Evolutionary conservation across 2,113 vertebrate genomes (phyloP).

Genomic region (Chiloscyllium plagiosum): DNA sequence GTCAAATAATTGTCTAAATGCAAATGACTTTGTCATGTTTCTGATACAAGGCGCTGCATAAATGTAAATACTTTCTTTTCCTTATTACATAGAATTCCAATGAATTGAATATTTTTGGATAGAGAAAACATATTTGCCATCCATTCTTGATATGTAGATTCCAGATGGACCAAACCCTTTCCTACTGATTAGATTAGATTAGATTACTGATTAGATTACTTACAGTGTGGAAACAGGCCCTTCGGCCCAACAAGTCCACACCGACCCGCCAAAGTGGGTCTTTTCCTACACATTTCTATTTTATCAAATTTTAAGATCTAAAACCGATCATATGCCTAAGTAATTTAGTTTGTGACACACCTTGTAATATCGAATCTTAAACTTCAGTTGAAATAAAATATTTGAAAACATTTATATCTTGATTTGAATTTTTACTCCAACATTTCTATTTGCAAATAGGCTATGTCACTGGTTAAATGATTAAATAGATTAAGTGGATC

Average conservation of each 20-base stretch:
- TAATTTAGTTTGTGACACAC: not conserved
- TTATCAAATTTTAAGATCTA: not conserved
- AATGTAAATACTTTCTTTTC: not conserved
- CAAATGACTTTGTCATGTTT: not conserved
- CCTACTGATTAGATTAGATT: too few relatives aligned
- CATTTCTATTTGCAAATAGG: not conserved
- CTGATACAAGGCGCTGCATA: not conserved
- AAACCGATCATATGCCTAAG: not conserved
- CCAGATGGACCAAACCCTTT: not conserved
- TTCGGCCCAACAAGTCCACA: too few relatives aligned
- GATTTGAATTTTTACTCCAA: not conserved
- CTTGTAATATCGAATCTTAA: not conserved
- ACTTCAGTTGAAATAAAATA: not conserved
- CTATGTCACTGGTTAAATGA: not conserved
- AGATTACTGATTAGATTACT: too few relatives aligned
- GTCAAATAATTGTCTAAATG: not conserved
- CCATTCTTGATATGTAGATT: not conserved
- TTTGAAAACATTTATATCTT: not conserved
- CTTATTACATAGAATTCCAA: not conserved
- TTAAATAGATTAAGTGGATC: not conserved
- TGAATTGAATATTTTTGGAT: not conserved
- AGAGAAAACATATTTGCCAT: not conserved
- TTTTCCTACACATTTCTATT: not conserved
- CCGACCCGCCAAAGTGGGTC: too few relatives aligned
- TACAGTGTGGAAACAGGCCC: too few relatives aligned